These are phyloP conservation scores for Griposia aprilina DNA, from an alignment of 2,888 invertebrate genomes.

Conservation along the genomic window DNA sequence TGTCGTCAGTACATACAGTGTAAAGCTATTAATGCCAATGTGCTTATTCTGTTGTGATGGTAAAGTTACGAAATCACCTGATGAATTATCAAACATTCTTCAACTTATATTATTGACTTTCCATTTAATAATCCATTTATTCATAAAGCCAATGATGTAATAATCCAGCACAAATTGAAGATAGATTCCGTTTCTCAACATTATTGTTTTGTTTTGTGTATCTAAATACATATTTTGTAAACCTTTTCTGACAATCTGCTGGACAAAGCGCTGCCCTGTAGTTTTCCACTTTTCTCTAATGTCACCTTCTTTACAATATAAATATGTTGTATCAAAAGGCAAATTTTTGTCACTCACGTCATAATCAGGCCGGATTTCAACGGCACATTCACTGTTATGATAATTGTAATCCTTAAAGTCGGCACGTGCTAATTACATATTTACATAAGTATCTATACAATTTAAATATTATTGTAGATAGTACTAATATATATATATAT, in stretches of 20 bases:
- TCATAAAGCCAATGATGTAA: slow-evolving; percentile 1
- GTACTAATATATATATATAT: slow-evolving; percentile 39
- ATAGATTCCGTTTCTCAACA: not conserved
- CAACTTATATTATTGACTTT: slow-evolving; percentile 44
- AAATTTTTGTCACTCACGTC: not conserved
- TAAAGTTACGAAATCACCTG: slow-evolving; percentile 39
- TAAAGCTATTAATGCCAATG: slow-evolving; percentile 25
- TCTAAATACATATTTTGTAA: not conserved
- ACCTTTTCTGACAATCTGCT: too few species aligned
- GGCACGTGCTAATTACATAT: slow-evolving; percentile 25
- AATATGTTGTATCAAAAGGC: not conserved
- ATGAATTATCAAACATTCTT: slow-evolving; percentile 45
- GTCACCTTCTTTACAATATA: not conserved
- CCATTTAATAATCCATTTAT: slow-evolving; percentile 24
- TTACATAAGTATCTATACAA: slow-evolving; percentile 19
- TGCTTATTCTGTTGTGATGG: slow-evolving; percentile 35
- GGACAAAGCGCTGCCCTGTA: not conserved
- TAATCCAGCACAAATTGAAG: not conserved
- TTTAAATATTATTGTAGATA: slow-evolving; percentile 29
- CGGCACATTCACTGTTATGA: slow-evolving; percentile 41
- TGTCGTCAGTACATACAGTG: not conserved
- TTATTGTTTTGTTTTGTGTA: not conserved
- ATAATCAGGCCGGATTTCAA: slow-evolving; percentile 20
- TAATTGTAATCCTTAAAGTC: slow-evolving; percentile 25
- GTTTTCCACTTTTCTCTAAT: too few species aligned